Evolutionary conservation across 2,797 vertebrate genomes (phyloP).

Genomic region (Knipowitschia caucasica): DNA sequence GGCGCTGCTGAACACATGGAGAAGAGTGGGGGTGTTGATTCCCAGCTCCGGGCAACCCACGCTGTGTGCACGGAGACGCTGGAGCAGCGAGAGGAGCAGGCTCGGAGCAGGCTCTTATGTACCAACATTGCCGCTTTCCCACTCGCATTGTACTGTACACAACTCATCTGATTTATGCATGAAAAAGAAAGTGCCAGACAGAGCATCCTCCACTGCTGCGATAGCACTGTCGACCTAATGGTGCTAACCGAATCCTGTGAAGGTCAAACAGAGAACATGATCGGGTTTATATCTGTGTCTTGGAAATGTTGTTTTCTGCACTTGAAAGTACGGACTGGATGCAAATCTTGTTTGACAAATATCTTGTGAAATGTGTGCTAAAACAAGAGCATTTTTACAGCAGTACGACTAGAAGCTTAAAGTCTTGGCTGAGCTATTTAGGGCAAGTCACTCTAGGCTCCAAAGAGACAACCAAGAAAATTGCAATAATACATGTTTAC

Average conservation of each 20-base stretch:
- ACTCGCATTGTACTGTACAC: slow-evolving; percentile 14
- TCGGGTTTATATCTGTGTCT: slow-evolving; percentile 30
- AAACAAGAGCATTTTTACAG: slow-evolving; percentile 14
- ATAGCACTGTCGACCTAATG: slow-evolving; percentile 49
- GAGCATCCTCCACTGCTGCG: slow-evolving; percentile 45
- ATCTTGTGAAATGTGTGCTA: slow-evolving; percentile 12
- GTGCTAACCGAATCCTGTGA: slow-evolving; percentile 43
- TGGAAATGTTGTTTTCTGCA: slow-evolving; percentile 41
- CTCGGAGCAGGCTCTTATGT: too few species aligned
- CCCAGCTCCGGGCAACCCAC: too few species aligned
- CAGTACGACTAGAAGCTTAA: slow-evolving; percentile 6
- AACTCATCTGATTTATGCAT: slow-evolving; percentile 29
- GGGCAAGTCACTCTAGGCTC: slow-evolving; percentile 9
- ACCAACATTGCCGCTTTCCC: slow-evolving; percentile 12
- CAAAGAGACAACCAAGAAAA: not conserved
- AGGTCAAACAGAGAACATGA: slow-evolving; percentile 46
- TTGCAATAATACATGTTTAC: slow-evolving; percentile 5
- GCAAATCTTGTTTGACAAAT: slow-evolving; percentile 23
- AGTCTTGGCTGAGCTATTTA: slow-evolving; percentile 10
- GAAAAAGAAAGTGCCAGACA: slow-evolving; percentile 36
- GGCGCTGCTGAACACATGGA: too few species aligned
- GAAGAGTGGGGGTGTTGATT: too few species aligned
- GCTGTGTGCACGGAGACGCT: too few species aligned
- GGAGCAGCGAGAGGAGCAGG: too few species aligned
- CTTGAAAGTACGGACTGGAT: slow-evolving; percentile 23